Evolutionary conservation across 2,113 vertebrate species (phyloP).

Genomic region (Lates calcarifer): DNA sequence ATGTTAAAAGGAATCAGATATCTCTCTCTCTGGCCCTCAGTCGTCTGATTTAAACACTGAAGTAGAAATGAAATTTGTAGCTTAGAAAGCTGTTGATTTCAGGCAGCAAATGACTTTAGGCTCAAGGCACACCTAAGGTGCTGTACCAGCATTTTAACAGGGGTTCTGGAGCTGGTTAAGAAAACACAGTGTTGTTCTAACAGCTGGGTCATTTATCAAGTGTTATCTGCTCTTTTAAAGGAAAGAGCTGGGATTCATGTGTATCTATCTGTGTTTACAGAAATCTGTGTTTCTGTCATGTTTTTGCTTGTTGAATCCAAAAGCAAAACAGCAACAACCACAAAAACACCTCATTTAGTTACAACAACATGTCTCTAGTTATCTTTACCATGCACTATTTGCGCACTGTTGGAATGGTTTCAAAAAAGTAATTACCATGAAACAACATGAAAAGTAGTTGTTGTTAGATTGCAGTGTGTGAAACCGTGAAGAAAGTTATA

Average conservation of each 20-base stretch:
- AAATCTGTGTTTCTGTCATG: conserved; percentile 58
- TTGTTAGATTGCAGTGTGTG: conserved; percentile 29
- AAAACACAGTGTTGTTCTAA: conserved; percentile 21
- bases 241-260: conserved; percentile 17
- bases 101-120: conserved; percentile 38
- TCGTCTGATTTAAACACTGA: conserved; percentile 8
- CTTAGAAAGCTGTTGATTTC: conserved; percentile 27
- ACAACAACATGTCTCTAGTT: neutral
- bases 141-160: conserved; percentile 57
- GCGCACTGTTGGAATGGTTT: conserved; percentile 31
- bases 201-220: conserved; percentile 56
- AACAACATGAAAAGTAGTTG: conserved; percentile 30
- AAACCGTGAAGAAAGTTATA: conserved; percentile 29
- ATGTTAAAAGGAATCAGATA: conserved; percentile 39
- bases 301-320: conserved; percentile 24
- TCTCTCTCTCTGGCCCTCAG: neutral
- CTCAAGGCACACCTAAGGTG: conserved; percentile 26
- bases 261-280: conserved; percentile 16
- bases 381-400: conserved; percentile 20
- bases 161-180: conserved; percentile 28
- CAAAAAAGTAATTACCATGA: conserved; percentile 53
- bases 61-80: conserved; percentile 14
- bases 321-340: neutral
- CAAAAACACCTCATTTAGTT: neutral
- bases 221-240: conserved; percentile 44